phyloP scores from a whole-genome alignment of 2,797 vertebrate species.

The Ptychadena robeensis region DNA sequence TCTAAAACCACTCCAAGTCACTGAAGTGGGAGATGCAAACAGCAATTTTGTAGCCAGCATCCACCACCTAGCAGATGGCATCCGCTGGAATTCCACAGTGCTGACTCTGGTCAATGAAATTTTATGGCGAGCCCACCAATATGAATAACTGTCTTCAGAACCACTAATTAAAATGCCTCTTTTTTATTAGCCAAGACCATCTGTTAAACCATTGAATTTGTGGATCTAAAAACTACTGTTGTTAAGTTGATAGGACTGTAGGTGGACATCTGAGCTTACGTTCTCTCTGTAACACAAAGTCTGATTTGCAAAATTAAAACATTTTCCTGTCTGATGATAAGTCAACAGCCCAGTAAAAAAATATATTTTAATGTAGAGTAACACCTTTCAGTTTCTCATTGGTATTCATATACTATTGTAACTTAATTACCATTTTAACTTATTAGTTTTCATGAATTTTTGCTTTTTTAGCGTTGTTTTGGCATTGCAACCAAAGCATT shows the following conservation, averaged over 20 bases:
- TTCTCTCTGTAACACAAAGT: not conserved
- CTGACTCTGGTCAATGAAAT: conserved; percentile 79
- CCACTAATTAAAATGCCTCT: conserved; percentile 87
- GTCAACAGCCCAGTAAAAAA: not conserved
- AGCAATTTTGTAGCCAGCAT: conserved; percentile 70
- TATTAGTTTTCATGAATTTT: not conserved
- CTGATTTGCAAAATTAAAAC: not conserved
- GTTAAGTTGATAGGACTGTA: conserved; percentile 69
- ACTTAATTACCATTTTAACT: not conserved
- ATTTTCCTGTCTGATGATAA: not conserved
- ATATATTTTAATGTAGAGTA: not conserved
- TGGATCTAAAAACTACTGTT: conserved; percentile 70
- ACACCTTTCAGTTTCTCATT: not conserved
- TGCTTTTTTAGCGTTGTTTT: no score
- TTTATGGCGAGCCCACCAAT: conserved; percentile 77
- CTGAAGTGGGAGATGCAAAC: conserved; percentile 75
- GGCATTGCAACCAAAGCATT: no score
- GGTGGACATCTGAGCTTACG: conserved; percentile 54
- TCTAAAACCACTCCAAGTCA: conserved; percentile 77
- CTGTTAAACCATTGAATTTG: conserved; percentile 82
- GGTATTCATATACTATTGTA: not conserved
- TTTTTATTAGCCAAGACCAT: conserved; percentile 86
- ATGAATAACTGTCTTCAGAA: conserved; percentile 85
- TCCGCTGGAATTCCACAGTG: conserved; percentile 80
- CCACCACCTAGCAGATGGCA: conserved; percentile 87